These are phyloP conservation scores for Nemoura dubitans DNA, from an alignment of 2,888 invertebrate genomes.

Conservation along the genomic window DNA sequence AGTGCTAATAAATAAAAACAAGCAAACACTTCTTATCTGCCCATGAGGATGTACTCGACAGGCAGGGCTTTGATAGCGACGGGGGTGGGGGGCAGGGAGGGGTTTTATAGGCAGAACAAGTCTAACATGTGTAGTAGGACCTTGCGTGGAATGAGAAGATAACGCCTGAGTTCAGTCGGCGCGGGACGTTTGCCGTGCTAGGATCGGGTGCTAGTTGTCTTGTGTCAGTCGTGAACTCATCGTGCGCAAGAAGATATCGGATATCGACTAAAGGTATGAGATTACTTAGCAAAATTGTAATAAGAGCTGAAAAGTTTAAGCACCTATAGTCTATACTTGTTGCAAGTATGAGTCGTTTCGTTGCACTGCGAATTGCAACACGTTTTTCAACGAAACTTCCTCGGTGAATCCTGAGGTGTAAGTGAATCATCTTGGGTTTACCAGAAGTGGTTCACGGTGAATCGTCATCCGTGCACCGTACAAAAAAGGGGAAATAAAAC, in stretches of 20 bases:
- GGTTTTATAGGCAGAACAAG: neutral
- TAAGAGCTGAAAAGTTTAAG: no score
- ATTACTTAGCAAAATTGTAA: no score
- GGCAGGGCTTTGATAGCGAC: neutral
- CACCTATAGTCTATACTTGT: no score
- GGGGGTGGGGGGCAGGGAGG: neutral
- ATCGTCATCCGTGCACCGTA: neutral
- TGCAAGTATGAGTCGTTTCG: no score
- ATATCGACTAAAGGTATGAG: no score
- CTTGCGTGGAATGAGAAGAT: neutral
- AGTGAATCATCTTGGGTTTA: neutral
- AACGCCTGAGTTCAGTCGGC: neutral
- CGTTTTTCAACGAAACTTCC: neutral
- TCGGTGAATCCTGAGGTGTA: neutral
- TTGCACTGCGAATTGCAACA: neutral
- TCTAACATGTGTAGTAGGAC: neutral
- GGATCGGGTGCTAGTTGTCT: neutral
- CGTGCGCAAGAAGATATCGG: no score
- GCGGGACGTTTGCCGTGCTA: neutral
- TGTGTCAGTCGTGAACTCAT: no score
- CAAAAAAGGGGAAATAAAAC: neutral
- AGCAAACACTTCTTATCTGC: neutral
- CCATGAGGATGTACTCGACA: neutral
- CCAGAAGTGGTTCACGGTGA: neutral
- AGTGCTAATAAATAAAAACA: constrained; percentile 9